A percentile compares a stretch with the other conserved stretches of the same genome.
Evolutionary conservation across 2,113 vertebrate genomes (phyloP).

Genomic region (Oreotragus oreotragus): DNA sequence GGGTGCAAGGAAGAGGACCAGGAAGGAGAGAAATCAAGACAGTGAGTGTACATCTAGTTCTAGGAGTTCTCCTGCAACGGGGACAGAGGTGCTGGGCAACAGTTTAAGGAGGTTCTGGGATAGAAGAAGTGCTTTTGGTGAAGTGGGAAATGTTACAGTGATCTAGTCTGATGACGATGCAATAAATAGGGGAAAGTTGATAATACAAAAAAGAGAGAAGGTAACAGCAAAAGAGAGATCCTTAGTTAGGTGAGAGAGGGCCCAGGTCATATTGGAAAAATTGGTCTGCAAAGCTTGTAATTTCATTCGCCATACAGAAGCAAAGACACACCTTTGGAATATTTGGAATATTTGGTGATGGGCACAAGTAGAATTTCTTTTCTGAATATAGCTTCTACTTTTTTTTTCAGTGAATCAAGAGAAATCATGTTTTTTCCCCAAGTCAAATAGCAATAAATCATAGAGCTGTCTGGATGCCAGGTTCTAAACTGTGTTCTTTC

Average conservation of each 20-base stretch:
- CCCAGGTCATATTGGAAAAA: not conserved
- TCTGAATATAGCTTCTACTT: slow-evolving; percentile 10
- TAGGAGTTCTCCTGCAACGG: not conserved
- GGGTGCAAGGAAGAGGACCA: not conserved
- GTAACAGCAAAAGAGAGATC: not conserved
- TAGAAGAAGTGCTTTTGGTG: not conserved
- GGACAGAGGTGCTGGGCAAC: accelerated
- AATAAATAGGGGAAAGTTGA: not conserved
- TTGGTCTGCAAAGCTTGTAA: not conserved
- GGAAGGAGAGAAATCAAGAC: not conserved
- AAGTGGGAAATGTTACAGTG: not conserved
- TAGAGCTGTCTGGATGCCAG: not conserved
- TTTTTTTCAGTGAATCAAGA: slow-evolving; percentile 29
- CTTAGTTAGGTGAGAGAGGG: not conserved
- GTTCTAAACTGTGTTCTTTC: not conserved
- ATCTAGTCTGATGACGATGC: not conserved
- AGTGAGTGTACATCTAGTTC: not conserved
- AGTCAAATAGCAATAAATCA: slow-evolving; percentile 16
- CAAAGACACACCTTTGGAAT: not conserved
- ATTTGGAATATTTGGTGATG: not conserved
- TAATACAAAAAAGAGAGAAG: not conserved
- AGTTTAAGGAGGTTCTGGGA: not conserved
- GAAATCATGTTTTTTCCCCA: slow-evolving; percentile 7
- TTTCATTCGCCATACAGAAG: not conserved
- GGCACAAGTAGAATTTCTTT: not conserved